A percentile compares a stretch with the other conserved stretches of the same genome.
phyloP scores from a whole-genome alignment of 2,797 vertebrate species.

The Coregonus sp. region DNA sequence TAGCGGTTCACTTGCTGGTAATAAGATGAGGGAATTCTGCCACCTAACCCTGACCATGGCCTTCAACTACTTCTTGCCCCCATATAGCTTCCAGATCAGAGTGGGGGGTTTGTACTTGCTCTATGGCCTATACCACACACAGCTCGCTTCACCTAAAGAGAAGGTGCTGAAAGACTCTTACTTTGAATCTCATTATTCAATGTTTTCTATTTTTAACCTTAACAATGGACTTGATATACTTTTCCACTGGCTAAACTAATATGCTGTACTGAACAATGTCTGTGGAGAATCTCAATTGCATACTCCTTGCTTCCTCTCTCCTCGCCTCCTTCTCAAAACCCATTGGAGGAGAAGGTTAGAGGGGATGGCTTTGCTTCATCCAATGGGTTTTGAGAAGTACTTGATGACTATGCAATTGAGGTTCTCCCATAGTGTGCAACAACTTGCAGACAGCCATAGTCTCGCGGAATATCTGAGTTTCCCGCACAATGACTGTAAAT shows the following conservation, averaged over 20 bases:
- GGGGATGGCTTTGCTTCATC: no score
- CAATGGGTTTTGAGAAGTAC: no score
- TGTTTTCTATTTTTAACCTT: neutral
- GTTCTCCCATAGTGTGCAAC: neutral
- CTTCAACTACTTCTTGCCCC: conserved; percentile 79
- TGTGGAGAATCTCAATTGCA: no score
- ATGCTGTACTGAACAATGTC: neutral
- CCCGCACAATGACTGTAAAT: neutral
- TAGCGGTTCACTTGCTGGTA: conserved; percentile 77
- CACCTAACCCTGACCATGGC: conserved; percentile 73
- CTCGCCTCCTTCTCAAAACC: neutral
- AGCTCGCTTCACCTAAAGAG: conserved; percentile 81
- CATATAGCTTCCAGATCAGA: conserved; percentile 83
- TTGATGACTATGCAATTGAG: no score
- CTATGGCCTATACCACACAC: conserved; percentile 81
- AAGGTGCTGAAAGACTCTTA: conserved; percentile 68
- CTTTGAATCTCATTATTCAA: neutral
- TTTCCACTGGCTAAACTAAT: neutral
- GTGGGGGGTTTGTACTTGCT: conserved; percentile 84
- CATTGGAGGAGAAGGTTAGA: neutral
- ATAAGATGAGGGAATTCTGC: conserved; percentile 76
- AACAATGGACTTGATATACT: neutral
- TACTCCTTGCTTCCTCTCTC: no score
- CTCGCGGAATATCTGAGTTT: neutral
- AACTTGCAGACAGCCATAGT: neutral